A percentile compares a stretch with the other conserved stretches of the same genome.
phyloP scores from a whole-genome alignment of 2,113 vertebrate species.

The Sisor rabdophorus region DNA sequence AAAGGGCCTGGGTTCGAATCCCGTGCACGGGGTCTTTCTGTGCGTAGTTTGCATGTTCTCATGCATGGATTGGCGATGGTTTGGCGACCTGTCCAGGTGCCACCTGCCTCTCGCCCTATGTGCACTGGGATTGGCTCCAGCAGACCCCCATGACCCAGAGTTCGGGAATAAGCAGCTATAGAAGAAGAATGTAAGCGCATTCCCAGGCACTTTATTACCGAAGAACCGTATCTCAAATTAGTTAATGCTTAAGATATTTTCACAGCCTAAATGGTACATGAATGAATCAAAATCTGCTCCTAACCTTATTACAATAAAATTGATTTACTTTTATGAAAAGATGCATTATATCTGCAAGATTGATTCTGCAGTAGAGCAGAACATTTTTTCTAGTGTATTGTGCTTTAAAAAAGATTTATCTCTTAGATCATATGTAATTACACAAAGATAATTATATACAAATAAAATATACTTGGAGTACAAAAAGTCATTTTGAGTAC shows the following conservation, averaged over 20 bases:
- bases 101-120: too few relatives aligned
- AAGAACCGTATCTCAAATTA: background rate
- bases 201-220: background rate
- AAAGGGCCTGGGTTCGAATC: too few relatives aligned
- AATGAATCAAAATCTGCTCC: background rate
- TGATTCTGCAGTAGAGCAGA: background rate
- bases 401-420: background rate
- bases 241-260: background rate
- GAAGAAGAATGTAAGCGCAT: too few relatives aligned
- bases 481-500: too few relatives aligned
- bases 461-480: background rate
- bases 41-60: too few relatives aligned
- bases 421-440: background rate
- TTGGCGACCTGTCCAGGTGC: too few relatives aligned
- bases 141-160: too few relatives aligned
- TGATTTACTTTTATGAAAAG: too few relatives aligned
- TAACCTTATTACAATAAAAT: background rate
- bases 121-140: too few relatives aligned
- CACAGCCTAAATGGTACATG: background rate
- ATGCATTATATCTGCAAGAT: background rate
- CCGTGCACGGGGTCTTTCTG: too few relatives aligned
- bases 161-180: too few relatives aligned
- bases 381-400: background rate
- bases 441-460: background rate
- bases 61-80: too few relatives aligned